Base-by-base conservation (phyloP, 2,797 vertebrate species). In the Amphiprion clarkii region DNA sequence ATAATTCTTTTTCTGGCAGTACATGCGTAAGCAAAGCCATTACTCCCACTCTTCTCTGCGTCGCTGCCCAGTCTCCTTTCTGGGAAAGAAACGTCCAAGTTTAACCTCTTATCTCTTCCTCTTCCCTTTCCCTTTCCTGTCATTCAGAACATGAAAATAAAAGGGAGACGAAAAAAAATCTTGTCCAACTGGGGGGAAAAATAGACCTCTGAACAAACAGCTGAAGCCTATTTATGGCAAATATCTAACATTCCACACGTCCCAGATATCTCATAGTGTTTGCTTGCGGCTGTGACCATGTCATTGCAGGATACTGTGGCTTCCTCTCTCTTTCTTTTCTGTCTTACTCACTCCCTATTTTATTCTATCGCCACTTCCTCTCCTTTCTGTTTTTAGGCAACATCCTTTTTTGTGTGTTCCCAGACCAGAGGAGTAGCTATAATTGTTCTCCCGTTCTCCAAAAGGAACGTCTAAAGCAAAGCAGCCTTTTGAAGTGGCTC, bases 391-490 rank as follows among this genome's bases (percentile, higher is more conserved):
- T 92, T 92, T 90, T 89, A 82, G 83, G 74, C 76, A n/a, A 85
- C 91, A 90, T 93, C 91, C 92, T 92, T 79, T 42, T 91, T 81
- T 79, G 75, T 78, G 79, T 79, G 82, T 85, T 89, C 85, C 63
- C 88, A 81, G 87, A 87, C 78, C 76, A 90, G 83, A 76, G 82
- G 70, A 89, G 89, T 67, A 88, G 91, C 94, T 94, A 91, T 93
- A 93, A 94, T 92, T 93, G 91, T 91, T 84, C 82, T 76, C 68
- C 83, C 78, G 39, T 76, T 86, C 82, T 71, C 52, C 64, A 77
- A 81, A 87, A 90, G 83, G 90, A 95, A 95, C 91, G 89, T 93
- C 89, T 79, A 89, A 93, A 92, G 83, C 83, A 83, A 87, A 83
- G 44, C 23, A 46, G 53, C 74, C 86, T 86, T 93, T 93, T 95